Percentiles rank a stretch among this genome's conserved stretches.
These are phyloP conservation scores for Xestia sexstrigata DNA, from an alignment of 2,888 invertebrate genomes.

Conservation along the genomic window DNA sequence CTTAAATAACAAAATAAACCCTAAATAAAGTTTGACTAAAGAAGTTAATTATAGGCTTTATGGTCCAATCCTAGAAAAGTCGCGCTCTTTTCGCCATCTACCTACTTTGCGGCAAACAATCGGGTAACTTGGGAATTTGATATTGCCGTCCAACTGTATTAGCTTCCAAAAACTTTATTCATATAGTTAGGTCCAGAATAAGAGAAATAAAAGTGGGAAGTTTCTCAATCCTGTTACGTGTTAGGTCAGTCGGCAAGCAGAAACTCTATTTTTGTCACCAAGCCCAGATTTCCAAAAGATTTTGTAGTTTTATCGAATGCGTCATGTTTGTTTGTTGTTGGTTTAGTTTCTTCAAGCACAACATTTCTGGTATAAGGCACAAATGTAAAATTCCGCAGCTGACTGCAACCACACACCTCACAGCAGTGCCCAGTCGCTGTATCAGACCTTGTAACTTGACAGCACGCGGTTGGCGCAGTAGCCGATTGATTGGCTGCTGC, in stretches of 20 bases:
- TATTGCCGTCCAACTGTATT: constrained; percentile 35
- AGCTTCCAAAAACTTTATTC: constrained; percentile 56
- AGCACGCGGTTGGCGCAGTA: neutral
- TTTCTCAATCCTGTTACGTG: constrained; percentile 36
- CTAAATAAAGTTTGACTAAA: neutral
- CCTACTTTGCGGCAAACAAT: constrained; percentile 22
- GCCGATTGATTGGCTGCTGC: neutral
- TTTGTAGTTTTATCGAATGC: neutral
- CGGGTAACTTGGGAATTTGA: constrained; percentile 26
- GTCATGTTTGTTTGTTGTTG: neutral
- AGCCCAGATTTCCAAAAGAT: neutral
- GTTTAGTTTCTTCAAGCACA: neutral
- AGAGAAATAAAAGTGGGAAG: constrained; percentile 37
- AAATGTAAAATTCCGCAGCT: neutral
- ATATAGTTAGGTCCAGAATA: constrained; percentile 43
- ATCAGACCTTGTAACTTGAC: neutral
- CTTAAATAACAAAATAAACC: neutral
- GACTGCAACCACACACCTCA: neutral
- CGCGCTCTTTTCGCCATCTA: neutral
- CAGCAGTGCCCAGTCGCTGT: neutral
- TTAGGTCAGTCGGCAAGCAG: constrained; percentile 15
- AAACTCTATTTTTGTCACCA: neutral
- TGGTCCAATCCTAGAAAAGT: neutral
- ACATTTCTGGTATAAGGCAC: neutral
- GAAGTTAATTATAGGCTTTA: neutral